Evolutionary conservation across 2,113 vertebrate species (phyloP).

Genomic region (Oreochromis tanganicae): DNA sequence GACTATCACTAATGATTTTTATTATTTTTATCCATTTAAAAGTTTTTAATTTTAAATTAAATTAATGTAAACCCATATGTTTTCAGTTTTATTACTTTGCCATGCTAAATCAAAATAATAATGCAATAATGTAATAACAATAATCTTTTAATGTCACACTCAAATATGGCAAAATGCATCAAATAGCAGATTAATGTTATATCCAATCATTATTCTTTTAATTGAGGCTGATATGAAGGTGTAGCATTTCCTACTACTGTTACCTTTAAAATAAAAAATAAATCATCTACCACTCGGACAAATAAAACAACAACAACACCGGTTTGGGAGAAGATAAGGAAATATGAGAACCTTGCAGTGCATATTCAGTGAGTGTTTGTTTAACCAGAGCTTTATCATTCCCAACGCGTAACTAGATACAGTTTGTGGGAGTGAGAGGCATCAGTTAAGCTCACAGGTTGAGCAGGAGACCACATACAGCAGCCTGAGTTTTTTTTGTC

Average conservation of each 20-base stretch:
- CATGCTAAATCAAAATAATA: not conserved
- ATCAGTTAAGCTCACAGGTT: not conserved
- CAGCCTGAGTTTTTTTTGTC: not conserved
- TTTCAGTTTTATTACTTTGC: not conserved
- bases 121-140: not conserved
- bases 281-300: not conserved
- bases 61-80: fast-evolving
- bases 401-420: not conserved
- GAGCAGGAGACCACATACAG: not conserved
- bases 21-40: not conserved
- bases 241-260: not conserved
- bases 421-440: not conserved
- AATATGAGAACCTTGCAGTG: not conserved
- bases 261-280: not conserved
- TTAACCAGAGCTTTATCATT: not conserved
- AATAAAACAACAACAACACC: not conserved
- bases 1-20: not conserved
- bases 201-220: not conserved
- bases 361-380: not conserved
- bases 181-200: not conserved
- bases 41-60: not conserved
- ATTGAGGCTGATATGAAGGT: not conserved
- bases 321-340: not conserved
- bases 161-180: not conserved
- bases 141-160: not conserved